Conservation (phyloP, 1,140 invertebrate species). For the Hestina assimilis region DNA sequence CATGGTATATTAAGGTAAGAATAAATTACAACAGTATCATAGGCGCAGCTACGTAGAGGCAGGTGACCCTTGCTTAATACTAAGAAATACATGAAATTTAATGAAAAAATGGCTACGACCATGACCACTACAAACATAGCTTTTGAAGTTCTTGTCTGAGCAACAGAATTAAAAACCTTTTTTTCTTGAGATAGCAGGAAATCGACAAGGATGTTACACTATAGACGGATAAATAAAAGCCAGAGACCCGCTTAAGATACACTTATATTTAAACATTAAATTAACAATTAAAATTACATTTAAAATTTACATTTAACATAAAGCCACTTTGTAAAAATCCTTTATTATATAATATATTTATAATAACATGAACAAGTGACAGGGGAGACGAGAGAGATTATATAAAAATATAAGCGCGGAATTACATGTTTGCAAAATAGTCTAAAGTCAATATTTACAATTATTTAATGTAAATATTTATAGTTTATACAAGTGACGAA, state of each 20-base stretch:
- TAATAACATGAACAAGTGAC: conserved; percentile 46
- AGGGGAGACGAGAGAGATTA: conserved; percentile 42
- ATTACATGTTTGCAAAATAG: conserved; percentile 25
- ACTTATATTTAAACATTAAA: conserved; percentile 67
- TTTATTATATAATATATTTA: conserved; percentile 45
- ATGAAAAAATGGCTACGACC: too few relatives aligned
- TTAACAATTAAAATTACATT: conserved; percentile 47
- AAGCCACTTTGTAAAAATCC: conserved; percentile 68
- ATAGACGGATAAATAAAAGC: conserved; percentile 46
- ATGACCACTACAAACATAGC: too few relatives aligned
- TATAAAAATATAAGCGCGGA: conserved; percentile 60
- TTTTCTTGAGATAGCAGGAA: not conserved
- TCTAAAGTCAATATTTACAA: too few relatives aligned
- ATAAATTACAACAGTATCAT: too few relatives aligned
- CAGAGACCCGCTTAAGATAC: conserved; percentile 53
- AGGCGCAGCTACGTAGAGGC: too few relatives aligned
- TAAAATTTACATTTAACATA: conserved; percentile 50
- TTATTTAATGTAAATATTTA: too few relatives aligned
- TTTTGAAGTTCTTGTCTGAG: too few relatives aligned
- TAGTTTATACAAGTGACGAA: too few relatives aligned
- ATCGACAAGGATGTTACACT: not conserved
- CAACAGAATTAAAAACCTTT: too few relatives aligned
- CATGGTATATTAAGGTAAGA: too few relatives aligned
- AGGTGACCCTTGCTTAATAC: too few relatives aligned
- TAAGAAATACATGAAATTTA: too few relatives aligned